phyloP scores from a whole-genome alignment of 2,113 vertebrate genomes.

The Podilymbus podiceps region DNA sequence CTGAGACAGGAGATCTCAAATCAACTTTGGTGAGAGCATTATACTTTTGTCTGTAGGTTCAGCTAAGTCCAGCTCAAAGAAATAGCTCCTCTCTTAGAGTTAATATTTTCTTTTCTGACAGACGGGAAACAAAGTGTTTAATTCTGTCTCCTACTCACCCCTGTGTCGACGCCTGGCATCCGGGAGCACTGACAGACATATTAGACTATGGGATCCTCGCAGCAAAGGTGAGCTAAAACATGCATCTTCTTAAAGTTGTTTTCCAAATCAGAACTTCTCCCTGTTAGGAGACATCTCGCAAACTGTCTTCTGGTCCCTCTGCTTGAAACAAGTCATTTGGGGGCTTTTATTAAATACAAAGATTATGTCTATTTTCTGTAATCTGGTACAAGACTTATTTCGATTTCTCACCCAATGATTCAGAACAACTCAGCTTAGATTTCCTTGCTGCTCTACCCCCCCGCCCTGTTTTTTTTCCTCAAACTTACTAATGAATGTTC shows the following conservation, averaged over 20 bases:
- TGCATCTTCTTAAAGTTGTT: neutral
- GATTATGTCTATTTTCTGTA: neutral
- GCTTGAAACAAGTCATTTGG: neutral
- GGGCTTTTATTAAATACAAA: neutral
- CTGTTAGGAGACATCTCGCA: neutral
- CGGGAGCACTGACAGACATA: constrained; percentile 92
- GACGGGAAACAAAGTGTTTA: constrained; percentile 96
- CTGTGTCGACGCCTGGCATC: constrained; percentile 90
- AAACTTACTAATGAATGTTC: neutral
- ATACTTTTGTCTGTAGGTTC: neutral
- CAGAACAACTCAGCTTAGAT: neutral
- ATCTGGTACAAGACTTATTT: neutral
- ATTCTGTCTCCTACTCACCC: constrained; percentile 91
- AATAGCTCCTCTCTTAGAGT: neutral
- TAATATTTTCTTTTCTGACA: constrained; percentile 53
- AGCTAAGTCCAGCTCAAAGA: neutral
- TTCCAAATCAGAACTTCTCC: neutral
- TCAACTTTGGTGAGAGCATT: constrained; percentile 83
- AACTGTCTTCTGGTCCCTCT: neutral
- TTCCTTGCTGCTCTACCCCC: neutral
- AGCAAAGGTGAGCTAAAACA: constrained; percentile 81
- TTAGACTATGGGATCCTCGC: constrained; percentile 93
- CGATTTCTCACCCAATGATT: neutral
- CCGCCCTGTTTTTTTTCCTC: neutral
- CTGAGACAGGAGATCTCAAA: constrained; percentile 85